A percentile compares a stretch with the other conserved stretches of the same genome.
Conservation (phyloP, 2,888 invertebrate species). For the Phalangium opilio region DNA sequence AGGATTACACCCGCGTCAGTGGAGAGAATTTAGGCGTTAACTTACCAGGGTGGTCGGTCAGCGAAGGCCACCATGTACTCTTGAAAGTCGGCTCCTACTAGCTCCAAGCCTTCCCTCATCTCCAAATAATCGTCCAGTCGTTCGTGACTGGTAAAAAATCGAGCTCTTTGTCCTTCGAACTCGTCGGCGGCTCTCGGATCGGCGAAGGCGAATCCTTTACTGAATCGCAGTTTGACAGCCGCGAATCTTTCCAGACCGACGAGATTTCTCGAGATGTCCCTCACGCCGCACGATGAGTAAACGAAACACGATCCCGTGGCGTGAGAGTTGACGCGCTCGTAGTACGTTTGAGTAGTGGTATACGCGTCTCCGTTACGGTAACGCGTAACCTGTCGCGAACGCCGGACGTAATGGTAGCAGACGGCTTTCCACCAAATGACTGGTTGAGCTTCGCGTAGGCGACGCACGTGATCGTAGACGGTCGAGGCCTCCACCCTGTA, state of each 20-base stretch:
- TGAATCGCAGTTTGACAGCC: slow-evolving; percentile 58
- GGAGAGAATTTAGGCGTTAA: too few species aligned
- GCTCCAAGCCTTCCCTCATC: slow-evolving; percentile 61
- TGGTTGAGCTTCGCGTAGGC: slow-evolving; percentile 51
- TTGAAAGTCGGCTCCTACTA: slow-evolving; percentile 40
- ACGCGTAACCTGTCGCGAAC: slow-evolving; percentile 44
- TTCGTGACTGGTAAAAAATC: slow-evolving; percentile 64
- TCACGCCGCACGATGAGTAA: slow-evolving; percentile 57
- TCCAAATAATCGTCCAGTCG: slow-evolving; percentile 70
- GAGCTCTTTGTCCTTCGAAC: slow-evolving; percentile 61
- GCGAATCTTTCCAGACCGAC: slow-evolving; percentile 42
- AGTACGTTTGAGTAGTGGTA: slow-evolving; percentile 66
- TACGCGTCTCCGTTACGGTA: slow-evolving; percentile 67
- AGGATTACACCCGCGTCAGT: slow-evolving; percentile 19
- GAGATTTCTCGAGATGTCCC: slow-evolving; percentile 51
- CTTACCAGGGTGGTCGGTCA: slow-evolving; percentile 39
- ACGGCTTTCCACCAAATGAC: slow-evolving; percentile 76
- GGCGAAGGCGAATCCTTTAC: slow-evolving; percentile 66
- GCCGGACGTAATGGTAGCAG: slow-evolving; percentile 64
- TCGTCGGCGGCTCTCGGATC: slow-evolving; percentile 59
- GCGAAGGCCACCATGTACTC: slow-evolving; percentile 36
- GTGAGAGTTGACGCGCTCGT: slow-evolving; percentile 64
- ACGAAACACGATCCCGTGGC: slow-evolving; percentile 60
- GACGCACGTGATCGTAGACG: slow-evolving; percentile 47
- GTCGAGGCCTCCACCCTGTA: slow-evolving; percentile 45